phyloP scores from a whole-genome alignment of 1,140 invertebrate genomes.

The Scaptomyza graminum region DNA sequence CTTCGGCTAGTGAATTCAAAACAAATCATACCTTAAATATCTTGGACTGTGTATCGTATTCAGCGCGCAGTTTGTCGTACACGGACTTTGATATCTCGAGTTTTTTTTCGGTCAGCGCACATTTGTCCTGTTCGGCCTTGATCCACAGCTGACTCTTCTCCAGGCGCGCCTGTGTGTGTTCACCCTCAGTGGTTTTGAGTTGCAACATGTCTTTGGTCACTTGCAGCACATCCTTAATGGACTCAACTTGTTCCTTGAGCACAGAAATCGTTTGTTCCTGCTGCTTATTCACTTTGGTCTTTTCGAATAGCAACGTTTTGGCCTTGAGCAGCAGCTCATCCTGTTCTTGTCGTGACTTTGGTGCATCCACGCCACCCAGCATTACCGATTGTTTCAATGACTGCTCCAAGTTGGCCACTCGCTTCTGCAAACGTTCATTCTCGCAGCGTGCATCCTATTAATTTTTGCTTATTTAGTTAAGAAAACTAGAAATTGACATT shows the following conservation, averaged over 20 bases:
- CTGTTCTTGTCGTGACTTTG: slow-evolving; percentile 83
- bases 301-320: slow-evolving; percentile 87
- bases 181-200: slow-evolving; percentile 90
- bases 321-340: slow-evolving; percentile 86
- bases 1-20: not conserved
- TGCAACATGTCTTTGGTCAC: slow-evolving; percentile 91
- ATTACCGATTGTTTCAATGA: slow-evolving; percentile 77
- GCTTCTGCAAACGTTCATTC: slow-evolving; percentile 71
- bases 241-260: slow-evolving; percentile 88
- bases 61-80: slow-evolving; percentile 89
- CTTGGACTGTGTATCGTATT: slow-evolving; percentile 89
- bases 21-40: slow-evolving; percentile 86
- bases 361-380: slow-evolving; percentile 73
- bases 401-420: slow-evolving; percentile 72
- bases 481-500: not conserved
- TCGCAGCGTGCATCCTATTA: slow-evolving; percentile 61
- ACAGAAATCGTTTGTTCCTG: slow-evolving; percentile 90
- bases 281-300: slow-evolving; percentile 89
- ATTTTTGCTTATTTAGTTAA: slow-evolving; percentile 1
- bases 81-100: slow-evolving; percentile 88
- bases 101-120: slow-evolving; percentile 88
- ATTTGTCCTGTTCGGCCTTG: slow-evolving; percentile 88
- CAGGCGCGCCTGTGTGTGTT: slow-evolving; percentile 89
- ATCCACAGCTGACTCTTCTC: slow-evolving; percentile 89
- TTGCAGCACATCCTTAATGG: slow-evolving; percentile 90